phyloP scores from a whole-genome alignment of 1,140 invertebrate genomes.

The Pseudomyrmex dendroicus region DNA sequence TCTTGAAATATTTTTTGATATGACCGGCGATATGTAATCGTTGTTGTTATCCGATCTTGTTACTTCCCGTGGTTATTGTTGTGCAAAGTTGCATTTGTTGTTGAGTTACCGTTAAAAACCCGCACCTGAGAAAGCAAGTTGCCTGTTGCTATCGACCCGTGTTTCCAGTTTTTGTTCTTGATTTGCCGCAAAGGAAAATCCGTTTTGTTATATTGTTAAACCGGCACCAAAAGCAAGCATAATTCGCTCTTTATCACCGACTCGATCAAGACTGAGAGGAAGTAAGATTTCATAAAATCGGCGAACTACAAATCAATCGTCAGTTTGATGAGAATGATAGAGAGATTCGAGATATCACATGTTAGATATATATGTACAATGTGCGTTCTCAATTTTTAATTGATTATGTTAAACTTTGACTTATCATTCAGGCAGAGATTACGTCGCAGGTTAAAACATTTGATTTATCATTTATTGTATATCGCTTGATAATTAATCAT shows the following conservation, averaged over 20 bases:
- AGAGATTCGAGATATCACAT: too few species aligned
- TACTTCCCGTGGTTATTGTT: constrained; percentile 40
- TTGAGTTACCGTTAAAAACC: constrained; percentile 46
- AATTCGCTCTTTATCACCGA: constrained; percentile 41
- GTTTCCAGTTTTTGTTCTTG: constrained; percentile 33
- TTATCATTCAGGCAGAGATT: constrained; percentile 20
- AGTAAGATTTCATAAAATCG: constrained; percentile 6
- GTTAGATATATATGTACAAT: too few species aligned
- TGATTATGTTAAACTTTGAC: neutral
- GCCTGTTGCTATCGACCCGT: constrained; percentile 31
- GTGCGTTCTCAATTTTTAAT: too few species aligned
- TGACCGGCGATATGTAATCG: constrained; percentile 44
- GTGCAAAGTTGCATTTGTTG: constrained; percentile 39
- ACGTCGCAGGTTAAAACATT: neutral
- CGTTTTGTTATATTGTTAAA: constrained; percentile 46
- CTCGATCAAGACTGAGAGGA: constrained; percentile 20
- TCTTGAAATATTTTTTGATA: too few species aligned
- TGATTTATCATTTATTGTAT: neutral
- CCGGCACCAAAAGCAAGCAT: constrained; percentile 52
- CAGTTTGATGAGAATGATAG: neutral
- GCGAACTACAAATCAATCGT: constrained; percentile 55
- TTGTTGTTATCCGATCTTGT: constrained; percentile 50
- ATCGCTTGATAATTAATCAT: neutral
- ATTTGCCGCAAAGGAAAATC: constrained; percentile 12
- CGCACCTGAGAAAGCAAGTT: constrained; percentile 15